Evolutionary conservation across 2,888 invertebrate genomes (phyloP).

Genomic region (Sphaeridia pumilis): DNA sequence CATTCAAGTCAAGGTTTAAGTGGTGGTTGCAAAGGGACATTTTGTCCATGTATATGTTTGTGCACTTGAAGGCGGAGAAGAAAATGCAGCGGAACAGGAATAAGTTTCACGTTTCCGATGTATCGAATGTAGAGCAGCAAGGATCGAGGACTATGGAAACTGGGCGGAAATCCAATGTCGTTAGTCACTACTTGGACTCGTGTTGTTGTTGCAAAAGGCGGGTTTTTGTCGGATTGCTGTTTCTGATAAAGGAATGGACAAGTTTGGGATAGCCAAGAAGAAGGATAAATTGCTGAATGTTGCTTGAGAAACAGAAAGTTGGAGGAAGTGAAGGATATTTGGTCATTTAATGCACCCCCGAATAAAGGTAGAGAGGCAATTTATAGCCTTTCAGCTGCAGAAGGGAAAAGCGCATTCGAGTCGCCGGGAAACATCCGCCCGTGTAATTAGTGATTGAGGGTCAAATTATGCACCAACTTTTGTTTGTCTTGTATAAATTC

Average conservation of each 20-base stretch:
- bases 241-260: neutral
- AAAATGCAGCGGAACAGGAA: constrained; percentile 3
- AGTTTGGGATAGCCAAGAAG: neutral
- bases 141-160: neutral
- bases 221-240: neutral
- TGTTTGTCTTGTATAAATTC: no score
- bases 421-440: neutral
- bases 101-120: neutral
- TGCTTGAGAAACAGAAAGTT: neutral
- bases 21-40: no score
- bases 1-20: no score
- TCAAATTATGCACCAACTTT: no score
- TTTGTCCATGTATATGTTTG: no score
- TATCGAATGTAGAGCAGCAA: neutral
- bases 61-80: neutral
- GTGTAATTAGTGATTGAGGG: neutral
- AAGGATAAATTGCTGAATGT: neutral
- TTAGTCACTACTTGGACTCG: neutral
- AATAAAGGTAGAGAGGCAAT: neutral
- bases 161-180: neutral
- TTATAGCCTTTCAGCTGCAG: no score
- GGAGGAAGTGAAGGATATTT: neutral
- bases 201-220: neutral
- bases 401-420: no score
- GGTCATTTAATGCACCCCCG: neutral